A percentile compares a stretch with the other conserved stretches of the same genome.
Evolutionary conservation across 2,797 vertebrate species (phyloP).

Genomic region (Myoxocephalus aenaeus): DNA sequence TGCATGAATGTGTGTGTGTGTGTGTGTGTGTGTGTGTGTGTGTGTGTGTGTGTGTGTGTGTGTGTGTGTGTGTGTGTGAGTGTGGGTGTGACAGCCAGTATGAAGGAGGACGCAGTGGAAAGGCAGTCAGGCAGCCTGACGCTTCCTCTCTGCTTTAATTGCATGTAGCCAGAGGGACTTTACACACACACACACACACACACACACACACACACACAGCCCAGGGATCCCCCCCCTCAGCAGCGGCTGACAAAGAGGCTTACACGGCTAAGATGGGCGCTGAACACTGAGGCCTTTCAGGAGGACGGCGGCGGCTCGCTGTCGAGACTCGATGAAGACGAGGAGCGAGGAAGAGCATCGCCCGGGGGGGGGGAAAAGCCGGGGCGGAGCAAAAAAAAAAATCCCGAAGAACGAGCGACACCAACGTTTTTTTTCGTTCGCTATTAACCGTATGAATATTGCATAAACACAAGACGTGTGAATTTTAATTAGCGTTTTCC

Average conservation of each 20-base stretch:
- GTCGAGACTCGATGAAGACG: constrained; percentile 54
- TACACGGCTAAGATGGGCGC: constrained; percentile 70
- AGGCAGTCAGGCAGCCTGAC: constrained; percentile 69
- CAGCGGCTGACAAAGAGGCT: constrained; percentile 71
- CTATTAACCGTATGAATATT: constrained; percentile 52
- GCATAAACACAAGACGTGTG: constrained; percentile 30
- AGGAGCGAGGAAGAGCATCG: constrained; percentile 35
- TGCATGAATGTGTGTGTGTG: constrained; percentile 6
- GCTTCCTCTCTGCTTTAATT: constrained; percentile 77
- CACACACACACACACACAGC: constrained; percentile 28
- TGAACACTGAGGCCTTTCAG: constrained; percentile 59
- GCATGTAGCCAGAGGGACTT: constrained; percentile 70
- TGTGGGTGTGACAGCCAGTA: constrained; percentile 56
- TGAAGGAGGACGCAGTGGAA: constrained; percentile 62
- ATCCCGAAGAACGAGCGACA: constrained; percentile 12
- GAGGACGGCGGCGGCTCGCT: constrained; percentile 54
- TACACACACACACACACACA: constrained; percentile 36
- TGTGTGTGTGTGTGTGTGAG: constrained; percentile 10
- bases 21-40: constrained; percentile 7
- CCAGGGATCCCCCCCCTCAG: constrained; percentile 14
- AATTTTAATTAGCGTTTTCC: constrained; percentile 51
- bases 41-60: neutral
- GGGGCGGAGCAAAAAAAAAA: constrained; percentile 34
- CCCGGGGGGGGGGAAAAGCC: neutral
- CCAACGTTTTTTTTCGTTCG: constrained; percentile 13